Base-by-base conservation (phyloP, 1,140 invertebrate species). In the Dryas iulia region DNA sequence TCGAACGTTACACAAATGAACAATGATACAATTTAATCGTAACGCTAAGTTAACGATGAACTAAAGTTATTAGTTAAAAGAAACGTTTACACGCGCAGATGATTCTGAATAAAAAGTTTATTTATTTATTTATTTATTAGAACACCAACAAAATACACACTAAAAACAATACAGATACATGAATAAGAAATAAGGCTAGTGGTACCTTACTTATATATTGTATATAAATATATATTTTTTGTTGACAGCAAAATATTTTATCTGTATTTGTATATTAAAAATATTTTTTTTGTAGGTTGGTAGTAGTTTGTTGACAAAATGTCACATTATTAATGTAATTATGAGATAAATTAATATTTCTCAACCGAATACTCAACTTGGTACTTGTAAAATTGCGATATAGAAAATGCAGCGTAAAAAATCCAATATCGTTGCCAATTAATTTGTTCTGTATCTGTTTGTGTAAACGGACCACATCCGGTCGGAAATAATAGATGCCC, bases 1-100 rank as follows among this genome's bases (percentile, higher is more conserved):
- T 24, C 33, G 26, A 57, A 58, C 31, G n/a, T 60, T 61, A 66
- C 39, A 61, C 58, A 66, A 71, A 71, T 67, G n/a, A 11, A 64
- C 33, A 64, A 69, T 61, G 26, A 58, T 30, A n/a, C 12, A 31
- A 58, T 21, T 58, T 21, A 31, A 57, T 57, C n/a, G 54, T 25
- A 57, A 26, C 25, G n/a, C 23, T 30, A 57, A 14, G 3, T 57
- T 59, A 14, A 18, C 47, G 14, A 23, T 14, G 21, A 53, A 35
- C 12, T 47, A n/a, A n/a, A n/a, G 7, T 7, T 47, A 18, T 47
- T 6, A 8, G 35, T 47, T n/a, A 47, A 39, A 39, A 47, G 35
- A 18, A 7, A 2, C 14, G 35, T 14, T 21, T 47, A 47, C 35
- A 47, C 39, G 7, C 39, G 6, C 39, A 47, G 39, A 10, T 35